Evolutionary conservation across 2,888 invertebrate genomes (phyloP).

Genomic region (Temnothorax unifasciatus): DNA sequence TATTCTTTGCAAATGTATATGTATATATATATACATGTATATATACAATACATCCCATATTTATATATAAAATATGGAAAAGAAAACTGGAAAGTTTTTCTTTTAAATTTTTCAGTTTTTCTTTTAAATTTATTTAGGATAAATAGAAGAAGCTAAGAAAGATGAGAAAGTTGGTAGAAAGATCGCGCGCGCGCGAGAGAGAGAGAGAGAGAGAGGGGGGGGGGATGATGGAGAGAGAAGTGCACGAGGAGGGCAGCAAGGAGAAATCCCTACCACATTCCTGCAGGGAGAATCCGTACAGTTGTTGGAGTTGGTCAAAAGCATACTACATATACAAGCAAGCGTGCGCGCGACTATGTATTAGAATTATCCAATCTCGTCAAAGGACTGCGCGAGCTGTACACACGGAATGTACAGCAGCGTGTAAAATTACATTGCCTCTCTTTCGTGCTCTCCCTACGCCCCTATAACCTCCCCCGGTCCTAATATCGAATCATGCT

Average conservation of each 20-base stretch:
- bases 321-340: slow-evolving; percentile 72
- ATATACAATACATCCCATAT: not conserved
- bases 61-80: slow-evolving; percentile 7
- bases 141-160: slow-evolving; percentile 48
- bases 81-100: slow-evolving; percentile 13
- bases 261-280: slow-evolving; percentile 66
- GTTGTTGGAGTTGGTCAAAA: slow-evolving; percentile 79
- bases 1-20: not conserved
- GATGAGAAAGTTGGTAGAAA: slow-evolving; percentile 56
- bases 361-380: slow-evolving; percentile 81
- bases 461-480: not conserved
- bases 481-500: slow-evolving; percentile 24
- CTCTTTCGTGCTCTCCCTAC: not conserved
- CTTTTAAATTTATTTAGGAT: slow-evolving; percentile 31
- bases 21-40: not conserved
- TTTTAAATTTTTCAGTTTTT: slow-evolving; percentile 22
- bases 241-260: slow-evolving; percentile 43
- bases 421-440: slow-evolving; percentile 67
- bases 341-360: slow-evolving; percentile 74
- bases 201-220: slow-evolving; percentile 34
- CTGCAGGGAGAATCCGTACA: slow-evolving; percentile 66
- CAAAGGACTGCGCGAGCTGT: slow-evolving; percentile 66
- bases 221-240: slow-evolving; percentile 15
- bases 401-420: slow-evolving; percentile 73
- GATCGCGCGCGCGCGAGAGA: not conserved